phyloP scores from a whole-genome alignment of 2,888 invertebrate genomes.

The Mycalesis mineus region DNA sequence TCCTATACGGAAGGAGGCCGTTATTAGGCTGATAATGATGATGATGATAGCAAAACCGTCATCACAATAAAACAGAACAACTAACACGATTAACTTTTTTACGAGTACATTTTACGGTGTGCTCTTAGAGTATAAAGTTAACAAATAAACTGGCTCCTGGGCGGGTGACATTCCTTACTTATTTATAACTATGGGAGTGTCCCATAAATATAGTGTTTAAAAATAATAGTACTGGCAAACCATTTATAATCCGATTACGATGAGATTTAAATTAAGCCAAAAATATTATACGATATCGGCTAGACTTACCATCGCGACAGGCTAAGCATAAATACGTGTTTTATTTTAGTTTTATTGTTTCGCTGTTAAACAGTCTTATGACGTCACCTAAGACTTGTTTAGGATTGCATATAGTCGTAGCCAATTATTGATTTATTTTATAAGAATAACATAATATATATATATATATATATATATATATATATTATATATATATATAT shows the following conservation, averaged over 20 bases:
- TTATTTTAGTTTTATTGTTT: background rate
- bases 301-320: background rate
- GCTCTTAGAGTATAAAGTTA: slow-evolving; percentile 18
- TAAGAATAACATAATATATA: too few relatives aligned
- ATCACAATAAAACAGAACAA: too few relatives aligned
- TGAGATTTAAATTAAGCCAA: slow-evolving; percentile 6
- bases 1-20: too few relatives aligned
- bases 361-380: too few relatives aligned
- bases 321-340: background rate
- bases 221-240: slow-evolving; percentile 22
- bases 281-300: slow-evolving; percentile 1
- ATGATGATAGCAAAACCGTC: too few relatives aligned
- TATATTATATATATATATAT: too few relatives aligned
- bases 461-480: too few relatives aligned
- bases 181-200: slow-evolving; percentile 31
- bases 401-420: too few relatives aligned
- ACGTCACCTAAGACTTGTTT: background rate
- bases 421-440: too few relatives aligned
- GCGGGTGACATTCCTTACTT: slow-evolving; percentile 34
- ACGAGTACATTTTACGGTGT: background rate
- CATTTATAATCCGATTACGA: slow-evolving; percentile 16
- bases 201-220: slow-evolving; percentile 26
- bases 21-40: too few relatives aligned
- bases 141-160: slow-evolving; percentile 29
- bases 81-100: too few relatives aligned